Conservation (phyloP, 2,113 vertebrate genomes). For the Corydoras sp. region DNA sequence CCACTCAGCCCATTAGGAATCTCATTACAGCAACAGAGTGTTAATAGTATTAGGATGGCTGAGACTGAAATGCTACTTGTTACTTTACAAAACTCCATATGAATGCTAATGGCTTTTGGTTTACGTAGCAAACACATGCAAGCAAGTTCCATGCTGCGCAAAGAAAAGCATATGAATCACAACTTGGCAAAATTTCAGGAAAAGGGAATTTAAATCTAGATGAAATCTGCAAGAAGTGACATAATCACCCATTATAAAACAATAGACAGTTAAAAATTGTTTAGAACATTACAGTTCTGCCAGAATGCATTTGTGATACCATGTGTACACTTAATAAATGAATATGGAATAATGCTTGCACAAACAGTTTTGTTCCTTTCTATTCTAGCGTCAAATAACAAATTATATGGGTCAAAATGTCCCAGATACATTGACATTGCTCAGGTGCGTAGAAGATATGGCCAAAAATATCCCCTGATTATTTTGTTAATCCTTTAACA, state of each 20-base stretch:
- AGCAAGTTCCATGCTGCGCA: neutral
- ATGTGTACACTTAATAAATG: no score
- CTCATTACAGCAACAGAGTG: constrained; percentile 4
- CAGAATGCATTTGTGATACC: neutral
- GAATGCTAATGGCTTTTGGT: neutral
- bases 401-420: constrained; percentile 8
- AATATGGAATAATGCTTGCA: neutral
- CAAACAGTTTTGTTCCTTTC: neutral
- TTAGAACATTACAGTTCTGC: neutral
- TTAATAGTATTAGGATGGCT: constrained; percentile 4
- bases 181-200: neutral
- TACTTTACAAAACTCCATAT: neutral
- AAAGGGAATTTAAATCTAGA: neutral
- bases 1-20: neutral
- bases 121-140: neutral
- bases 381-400: constrained; percentile 2
- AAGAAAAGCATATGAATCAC: neutral
- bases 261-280: neutral
- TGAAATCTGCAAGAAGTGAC: neutral
- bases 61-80: neutral
- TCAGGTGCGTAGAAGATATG: constrained; percentile 55
- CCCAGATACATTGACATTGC: constrained; percentile 43
- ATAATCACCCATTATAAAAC: neutral
- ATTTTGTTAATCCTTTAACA: constrained; percentile 64
- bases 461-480: constrained; percentile 52